Percentiles rank a stretch among this genome's conserved stretches.
These are phyloP conservation scores for Mobula birostris DNA, from an alignment of 2,113 vertebrate species.

Conservation along the genomic window DNA sequence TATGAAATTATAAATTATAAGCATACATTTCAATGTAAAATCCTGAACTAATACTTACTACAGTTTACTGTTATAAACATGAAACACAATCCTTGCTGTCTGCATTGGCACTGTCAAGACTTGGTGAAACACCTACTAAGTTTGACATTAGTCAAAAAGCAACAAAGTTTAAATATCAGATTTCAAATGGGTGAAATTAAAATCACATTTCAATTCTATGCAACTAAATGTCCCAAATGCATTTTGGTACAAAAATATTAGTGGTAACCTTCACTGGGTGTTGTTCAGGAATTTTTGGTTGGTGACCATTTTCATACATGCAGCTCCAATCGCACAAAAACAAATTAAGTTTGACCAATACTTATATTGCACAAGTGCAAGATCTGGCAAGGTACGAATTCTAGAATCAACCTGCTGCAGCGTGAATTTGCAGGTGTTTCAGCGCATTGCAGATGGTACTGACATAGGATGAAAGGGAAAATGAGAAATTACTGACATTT, in stretches of 20 bases:
- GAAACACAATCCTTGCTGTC: background rate
- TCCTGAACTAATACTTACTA: background rate
- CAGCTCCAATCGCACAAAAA: background rate
- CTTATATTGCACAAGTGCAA: background rate
- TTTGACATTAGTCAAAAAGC: background rate
- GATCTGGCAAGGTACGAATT: constrained; percentile 25
- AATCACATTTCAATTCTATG: background rate
- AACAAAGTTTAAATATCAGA: background rate
- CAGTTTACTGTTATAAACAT: background rate
- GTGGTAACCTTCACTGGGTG: background rate
- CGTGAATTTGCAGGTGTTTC: background rate
- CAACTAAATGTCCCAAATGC: background rate
- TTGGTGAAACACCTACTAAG: background rate
- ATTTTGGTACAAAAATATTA: background rate
- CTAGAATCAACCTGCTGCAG: background rate
- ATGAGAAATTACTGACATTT: background rate
- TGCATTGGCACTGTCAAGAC: constrained; percentile 8
- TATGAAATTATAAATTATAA: background rate
- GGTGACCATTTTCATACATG: background rate
- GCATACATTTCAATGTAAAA: constrained; percentile 3
- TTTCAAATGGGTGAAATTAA: background rate
- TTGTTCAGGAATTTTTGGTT: background rate
- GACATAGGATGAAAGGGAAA: constrained; percentile 29
- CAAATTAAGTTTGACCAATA: background rate
- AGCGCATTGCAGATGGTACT: constrained; percentile 2